Evolutionary conservation across 2,797 vertebrate genomes (phyloP), one percentile per base, ranked within the genome.

Genomic region (Hylomyscus alleni): DNA sequence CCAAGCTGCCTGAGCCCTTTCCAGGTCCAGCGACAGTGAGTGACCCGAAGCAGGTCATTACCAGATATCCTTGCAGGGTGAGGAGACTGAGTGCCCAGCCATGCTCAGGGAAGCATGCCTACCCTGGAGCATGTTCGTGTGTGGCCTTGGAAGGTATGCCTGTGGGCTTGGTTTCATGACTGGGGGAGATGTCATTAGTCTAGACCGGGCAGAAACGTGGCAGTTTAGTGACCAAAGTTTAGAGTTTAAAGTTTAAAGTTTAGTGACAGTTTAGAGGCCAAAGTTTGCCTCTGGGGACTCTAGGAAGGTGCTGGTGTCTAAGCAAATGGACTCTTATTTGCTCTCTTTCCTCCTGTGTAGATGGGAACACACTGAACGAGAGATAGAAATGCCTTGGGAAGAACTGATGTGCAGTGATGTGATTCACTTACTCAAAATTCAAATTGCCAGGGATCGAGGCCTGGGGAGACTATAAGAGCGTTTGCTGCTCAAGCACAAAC

Each of bases 41-140:
- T 86, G 93, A 72, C 56, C 94, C 97, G 93, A 96, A 97, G 95
- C 34, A 52, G 94, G 95, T 96, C 97, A 93, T 96, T 90, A 90
- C 97, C 93, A 84, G 54, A 54, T 94, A 81, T 95, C 58, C 93
- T 96, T 29, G 76, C 95, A 95, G 93, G 91, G 82, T 67, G 80
- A 81, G 15, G 40, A 91, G 69, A 94, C 96, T 88, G 90, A 97
- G 90, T 89, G 60, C 94, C 95, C 77, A 95, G 83, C 83, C 91
- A 90, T 86, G 91, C 34, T 78, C 83, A 69, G 78, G 62, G 90
- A 96, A 84, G 81, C 76, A 47, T 1, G 3, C 50, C 50, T 47
- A 3, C 14, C 47, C 12, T 50, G 24, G 50, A 50, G 12, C 3
- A 15, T 54, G 67, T 1, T 4, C 4, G 0, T 24, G 19, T 40